phyloP scores from a whole-genome alignment of 2,888 invertebrate species.

The Neocrepidodera transversa region DNA sequence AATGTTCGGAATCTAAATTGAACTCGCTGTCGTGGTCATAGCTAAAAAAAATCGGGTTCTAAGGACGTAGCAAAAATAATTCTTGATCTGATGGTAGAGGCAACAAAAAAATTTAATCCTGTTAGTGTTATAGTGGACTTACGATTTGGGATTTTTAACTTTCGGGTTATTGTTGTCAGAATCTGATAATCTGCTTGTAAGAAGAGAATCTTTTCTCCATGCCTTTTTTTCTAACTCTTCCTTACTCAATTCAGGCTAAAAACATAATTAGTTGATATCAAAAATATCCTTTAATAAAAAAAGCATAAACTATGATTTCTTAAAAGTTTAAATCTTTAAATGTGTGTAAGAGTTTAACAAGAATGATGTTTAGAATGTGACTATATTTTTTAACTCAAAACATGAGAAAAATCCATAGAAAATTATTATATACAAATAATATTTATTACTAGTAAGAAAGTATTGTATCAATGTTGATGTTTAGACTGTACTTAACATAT shows the following conservation, averaged over 20 bases:
- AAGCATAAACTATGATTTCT: background rate
- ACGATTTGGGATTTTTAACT: slow-evolving; percentile 23
- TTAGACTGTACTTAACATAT: too few species aligned
- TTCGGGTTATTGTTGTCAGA: slow-evolving; percentile 5
- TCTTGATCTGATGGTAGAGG: background rate
- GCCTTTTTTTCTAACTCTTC: slow-evolving; percentile 35
- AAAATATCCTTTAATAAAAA: background rate
- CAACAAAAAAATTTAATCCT: background rate
- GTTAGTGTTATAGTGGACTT: too few species aligned
- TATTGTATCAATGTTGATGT: too few species aligned
- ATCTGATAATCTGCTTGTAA: slow-evolving; percentile 29
- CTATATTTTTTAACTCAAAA: too few species aligned
- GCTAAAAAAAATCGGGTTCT: too few species aligned
- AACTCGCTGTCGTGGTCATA: slow-evolving; percentile 29
- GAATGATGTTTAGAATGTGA: too few species aligned
- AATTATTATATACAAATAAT: too few species aligned
- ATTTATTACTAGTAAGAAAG: too few species aligned
- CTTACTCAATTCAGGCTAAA: slow-evolving; percentile 10
- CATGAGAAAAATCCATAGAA: too few species aligned
- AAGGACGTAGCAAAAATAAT: background rate
- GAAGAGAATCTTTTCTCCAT: slow-evolving; percentile 39
- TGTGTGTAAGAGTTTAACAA: too few species aligned
- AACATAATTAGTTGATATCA: background rate
- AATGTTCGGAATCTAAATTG: slow-evolving; percentile 23
- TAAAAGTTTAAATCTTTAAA: background rate